Conservation (phyloP, 2,113 vertebrate genomes). For the Calyptomena viridis region DNA sequence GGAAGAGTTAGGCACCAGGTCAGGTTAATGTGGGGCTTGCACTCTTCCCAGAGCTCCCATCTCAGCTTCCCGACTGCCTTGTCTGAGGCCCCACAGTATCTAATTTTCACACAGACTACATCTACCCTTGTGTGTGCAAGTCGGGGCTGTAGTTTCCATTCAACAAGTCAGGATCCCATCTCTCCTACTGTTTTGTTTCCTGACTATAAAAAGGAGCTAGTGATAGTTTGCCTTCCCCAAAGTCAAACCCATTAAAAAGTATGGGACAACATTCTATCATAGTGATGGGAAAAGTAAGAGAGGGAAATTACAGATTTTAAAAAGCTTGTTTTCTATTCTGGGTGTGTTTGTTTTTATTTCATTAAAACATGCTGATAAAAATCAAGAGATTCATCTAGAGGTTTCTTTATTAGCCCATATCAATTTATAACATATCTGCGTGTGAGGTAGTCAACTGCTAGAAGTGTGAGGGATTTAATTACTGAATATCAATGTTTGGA, state of each 20-base stretch:
- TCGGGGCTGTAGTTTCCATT: background rate
- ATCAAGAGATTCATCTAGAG: background rate
- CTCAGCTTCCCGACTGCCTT: accelerated
- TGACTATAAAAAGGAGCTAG: background rate
- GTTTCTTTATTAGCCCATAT: background rate
- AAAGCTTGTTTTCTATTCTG: background rate
- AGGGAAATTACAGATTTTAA: background rate
- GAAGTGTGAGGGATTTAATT: background rate
- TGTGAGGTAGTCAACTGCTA: background rate
- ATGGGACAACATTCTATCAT: background rate
- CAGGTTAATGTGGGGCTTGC: no score
- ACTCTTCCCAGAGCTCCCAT: accelerated
- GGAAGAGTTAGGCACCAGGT: background rate
- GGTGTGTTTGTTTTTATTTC: conserved; percentile 4
- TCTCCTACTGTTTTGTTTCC: background rate
- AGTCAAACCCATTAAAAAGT: background rate
- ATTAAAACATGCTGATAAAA: background rate
- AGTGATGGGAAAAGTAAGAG: background rate
- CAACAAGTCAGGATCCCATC: background rate
- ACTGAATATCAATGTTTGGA: background rate
- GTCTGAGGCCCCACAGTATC: accelerated
- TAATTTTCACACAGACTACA: accelerated
- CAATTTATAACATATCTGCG: background rate
- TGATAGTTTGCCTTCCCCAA: background rate
- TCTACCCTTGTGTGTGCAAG: accelerated